Evolutionary conservation across 2,888 invertebrate species (phyloP), one percentile per base, ranked within the genome.

Genomic region (Melipona bicolor): DNA sequence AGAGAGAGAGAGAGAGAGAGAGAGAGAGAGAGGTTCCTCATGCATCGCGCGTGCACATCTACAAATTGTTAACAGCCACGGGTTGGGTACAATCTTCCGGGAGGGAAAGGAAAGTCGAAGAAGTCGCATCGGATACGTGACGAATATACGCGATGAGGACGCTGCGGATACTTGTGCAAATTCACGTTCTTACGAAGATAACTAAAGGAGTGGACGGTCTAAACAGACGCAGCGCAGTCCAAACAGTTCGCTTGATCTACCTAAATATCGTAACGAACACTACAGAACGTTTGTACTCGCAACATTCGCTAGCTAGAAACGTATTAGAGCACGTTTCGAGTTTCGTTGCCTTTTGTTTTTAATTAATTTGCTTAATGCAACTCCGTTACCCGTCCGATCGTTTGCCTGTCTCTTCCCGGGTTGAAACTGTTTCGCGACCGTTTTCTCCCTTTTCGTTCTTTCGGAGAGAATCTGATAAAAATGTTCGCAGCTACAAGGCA

Each of bases 41-140:
- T 65, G 67, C 65, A 50, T 73, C 56, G 27, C 32, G 21, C 13
- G 24, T 50, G n/a, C 61, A n/a, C 32, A 43, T 68, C 68, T 49
- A n/a, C 24, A 24, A 36, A 74, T 73, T 11, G 50, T 73, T 73
- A 61, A 62, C 21, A 11, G 32, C 9, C 17, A 4, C 9, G 11
- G 6, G 11, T 32, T 70, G 19, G 21, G 15, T 21, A 21, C 6
- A 2, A 21, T 69, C 13, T 19, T 24, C 43, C 43, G 43, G 0
- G 4, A 11, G 3, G 19, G 5, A 15, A 21, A n/a, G 43, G 21
- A 6, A n/a, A 32, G 11, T 36, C 21, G 9, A 11, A 13, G 4
- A 19, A 68, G 17, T 24, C 19, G 43, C 50, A 49, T 50, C 68
- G 19, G 24, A 24, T n/a, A 56, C 5, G 15, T 56, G 15, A 56